These are phyloP conservation scores for Hippoglossus hippoglossus DNA, from an alignment of 2,797 vertebrate species.

Conservation along the genomic window DNA sequence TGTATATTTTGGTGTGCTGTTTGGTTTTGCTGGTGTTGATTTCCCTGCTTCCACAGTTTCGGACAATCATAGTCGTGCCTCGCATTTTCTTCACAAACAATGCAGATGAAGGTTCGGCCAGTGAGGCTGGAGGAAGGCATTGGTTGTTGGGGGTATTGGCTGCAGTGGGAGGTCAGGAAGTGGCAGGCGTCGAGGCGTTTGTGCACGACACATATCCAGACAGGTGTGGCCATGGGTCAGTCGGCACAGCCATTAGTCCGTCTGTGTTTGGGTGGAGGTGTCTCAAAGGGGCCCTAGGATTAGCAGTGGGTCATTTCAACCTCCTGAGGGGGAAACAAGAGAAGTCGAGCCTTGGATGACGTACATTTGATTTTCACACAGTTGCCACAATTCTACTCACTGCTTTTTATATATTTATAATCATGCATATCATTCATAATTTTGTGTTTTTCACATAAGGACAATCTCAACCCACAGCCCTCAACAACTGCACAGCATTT, in stretches of 20 bases:
- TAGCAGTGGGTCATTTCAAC: conserved; percentile 20
- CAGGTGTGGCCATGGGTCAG: conserved; percentile 67
- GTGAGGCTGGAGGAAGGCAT: conserved; percentile 13
- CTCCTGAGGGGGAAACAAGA: conserved; percentile 23
- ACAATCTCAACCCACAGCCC: neutral
- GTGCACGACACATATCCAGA: conserved; percentile 74
- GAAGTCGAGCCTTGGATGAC: neutral
- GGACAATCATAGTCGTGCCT: no score
- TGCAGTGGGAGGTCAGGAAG: conserved; percentile 36
- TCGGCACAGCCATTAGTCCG: conserved; percentile 13
- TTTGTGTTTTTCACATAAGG: conserved; percentile 8
- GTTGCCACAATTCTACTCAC: no score
- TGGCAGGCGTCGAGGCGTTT: conserved; percentile 46
- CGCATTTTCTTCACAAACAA: conserved; percentile 4
- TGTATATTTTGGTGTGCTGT: neutral
- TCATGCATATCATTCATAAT: neutral
- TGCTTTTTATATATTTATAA: neutral
- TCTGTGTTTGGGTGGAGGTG: conserved; percentile 40
- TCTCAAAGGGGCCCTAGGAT: conserved; percentile 9
- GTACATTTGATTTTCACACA: conserved; percentile 16
- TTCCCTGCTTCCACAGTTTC: conserved; percentile 10
- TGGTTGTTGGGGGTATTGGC: conserved; percentile 21
- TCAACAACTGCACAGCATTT: conserved; percentile 20
- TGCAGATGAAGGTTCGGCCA: conserved; percentile 23
- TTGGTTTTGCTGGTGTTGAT: neutral